Percentiles rank a stretch among this genome's conserved stretches.
phyloP scores from a whole-genome alignment of 2,113 vertebrate species.

The Myrmophylax atrothorax region DNA sequence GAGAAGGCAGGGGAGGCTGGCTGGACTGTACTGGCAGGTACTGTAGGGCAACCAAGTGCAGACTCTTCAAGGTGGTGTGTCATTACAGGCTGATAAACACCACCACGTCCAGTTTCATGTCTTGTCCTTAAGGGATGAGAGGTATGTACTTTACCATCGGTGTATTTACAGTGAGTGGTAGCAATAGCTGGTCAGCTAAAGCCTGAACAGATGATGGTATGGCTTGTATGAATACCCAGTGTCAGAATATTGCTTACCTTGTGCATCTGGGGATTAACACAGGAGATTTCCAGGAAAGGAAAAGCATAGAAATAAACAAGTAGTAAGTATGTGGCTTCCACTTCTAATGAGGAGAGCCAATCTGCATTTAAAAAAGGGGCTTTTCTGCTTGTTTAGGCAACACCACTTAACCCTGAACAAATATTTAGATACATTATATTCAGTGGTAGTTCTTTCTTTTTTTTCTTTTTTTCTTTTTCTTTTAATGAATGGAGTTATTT shows the following conservation, averaged over 20 bases:
- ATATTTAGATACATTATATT: conserved; percentile 48
- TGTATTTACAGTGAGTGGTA: neutral
- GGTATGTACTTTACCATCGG: rapidly evolving
- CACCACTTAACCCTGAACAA: conserved; percentile 50
- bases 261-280: neutral
- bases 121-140: neutral
- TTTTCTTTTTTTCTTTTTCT: neutral
- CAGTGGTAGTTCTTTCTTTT: neutral
- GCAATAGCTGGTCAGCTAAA: neutral
- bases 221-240: neutral
- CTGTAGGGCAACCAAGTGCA: neutral
- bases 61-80: rapidly evolving
- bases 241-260: neutral
- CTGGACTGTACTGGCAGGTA: rapidly evolving
- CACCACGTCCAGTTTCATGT: neutral
- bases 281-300: neutral
- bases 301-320: neutral
- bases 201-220: neutral
- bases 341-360: neutral
- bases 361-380: neutral
- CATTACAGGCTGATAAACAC: neutral
- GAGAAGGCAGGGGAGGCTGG: neutral
- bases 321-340: neutral
- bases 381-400: conserved; percentile 57
- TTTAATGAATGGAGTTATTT: conserved; percentile 20